Conservation (phyloP, 2,797 vertebrate genomes). For the Knipowitschia caucasica region DNA sequence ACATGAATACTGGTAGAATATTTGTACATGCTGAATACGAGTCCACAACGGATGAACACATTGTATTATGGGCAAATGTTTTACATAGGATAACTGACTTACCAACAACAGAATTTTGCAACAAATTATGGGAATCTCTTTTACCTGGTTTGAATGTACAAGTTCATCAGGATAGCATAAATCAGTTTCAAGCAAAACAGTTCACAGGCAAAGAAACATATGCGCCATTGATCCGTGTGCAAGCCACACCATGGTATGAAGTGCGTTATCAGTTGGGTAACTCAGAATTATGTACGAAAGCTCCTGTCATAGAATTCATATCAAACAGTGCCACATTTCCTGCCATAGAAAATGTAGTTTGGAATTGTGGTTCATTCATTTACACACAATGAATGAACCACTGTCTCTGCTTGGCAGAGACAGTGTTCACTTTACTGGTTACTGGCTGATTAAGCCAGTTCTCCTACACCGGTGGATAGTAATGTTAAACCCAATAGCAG, state of each 20-base stretch:
- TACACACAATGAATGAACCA: too few relatives aligned
- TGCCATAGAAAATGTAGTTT: not conserved
- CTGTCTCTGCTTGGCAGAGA: not conserved
- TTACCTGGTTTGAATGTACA: not conserved
- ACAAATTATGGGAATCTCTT: not conserved
- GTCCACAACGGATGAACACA: not conserved
- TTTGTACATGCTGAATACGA: not conserved
- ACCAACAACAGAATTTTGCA: not conserved
- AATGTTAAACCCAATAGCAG: too few relatives aligned
- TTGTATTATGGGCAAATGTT: not conserved
- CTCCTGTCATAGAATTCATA: not conserved
- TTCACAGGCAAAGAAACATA: not conserved
- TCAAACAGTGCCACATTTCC: not conserved
- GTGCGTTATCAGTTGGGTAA: not conserved
- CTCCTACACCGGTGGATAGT: too few relatives aligned
- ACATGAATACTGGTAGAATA: not conserved
- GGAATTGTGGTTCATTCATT: not conserved
- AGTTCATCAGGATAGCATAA: not conserved
- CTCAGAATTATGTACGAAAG: not conserved
- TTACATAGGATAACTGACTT: not conserved
- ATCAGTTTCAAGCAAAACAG: not conserved
- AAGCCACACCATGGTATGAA: not conserved
- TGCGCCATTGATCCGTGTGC: too few relatives aligned
- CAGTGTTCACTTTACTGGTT: not conserved
- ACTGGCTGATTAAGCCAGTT: not conserved